Conservation (phyloP, 2,113 vertebrate genomes). For the Pituophis catenifer region DNA sequence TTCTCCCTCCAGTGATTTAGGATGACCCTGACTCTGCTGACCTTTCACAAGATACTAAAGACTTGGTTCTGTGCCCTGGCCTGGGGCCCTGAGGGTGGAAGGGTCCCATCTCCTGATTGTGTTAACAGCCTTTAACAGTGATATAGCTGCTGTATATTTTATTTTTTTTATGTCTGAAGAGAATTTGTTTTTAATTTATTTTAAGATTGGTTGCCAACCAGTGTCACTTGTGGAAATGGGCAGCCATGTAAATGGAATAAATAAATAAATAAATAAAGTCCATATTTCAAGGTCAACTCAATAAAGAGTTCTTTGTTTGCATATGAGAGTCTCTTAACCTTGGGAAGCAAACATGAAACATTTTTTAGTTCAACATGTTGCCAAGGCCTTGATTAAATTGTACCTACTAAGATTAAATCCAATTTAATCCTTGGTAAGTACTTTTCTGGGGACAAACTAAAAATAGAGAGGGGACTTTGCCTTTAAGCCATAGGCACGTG, state of each 20-base stretch:
- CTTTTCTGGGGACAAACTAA: background rate
- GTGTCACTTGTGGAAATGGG: background rate
- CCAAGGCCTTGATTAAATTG: background rate
- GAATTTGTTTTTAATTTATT: background rate
- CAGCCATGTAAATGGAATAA: background rate
- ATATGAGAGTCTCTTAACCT: background rate
- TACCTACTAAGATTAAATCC: too few relatives aligned
- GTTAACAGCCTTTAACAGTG: background rate
- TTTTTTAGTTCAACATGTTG: background rate
- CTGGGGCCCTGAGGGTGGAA: background rate
- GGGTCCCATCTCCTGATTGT: background rate
- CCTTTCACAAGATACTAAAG: background rate
- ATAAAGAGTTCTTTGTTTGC: background rate
- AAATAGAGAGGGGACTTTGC: background rate
- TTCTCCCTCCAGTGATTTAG: background rate
- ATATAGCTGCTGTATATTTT: background rate
- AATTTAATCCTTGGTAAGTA: background rate
- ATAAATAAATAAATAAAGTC: background rate
- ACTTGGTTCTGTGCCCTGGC: background rate
- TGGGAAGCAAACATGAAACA: background rate
- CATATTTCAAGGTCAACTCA: background rate
- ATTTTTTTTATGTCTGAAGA: background rate
- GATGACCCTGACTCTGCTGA: background rate
- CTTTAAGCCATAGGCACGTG: background rate
- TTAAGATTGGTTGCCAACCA: background rate